phyloP scores from a whole-genome alignment of 2,113 vertebrate genomes.

The Cyrtonyx montezumae region DNA sequence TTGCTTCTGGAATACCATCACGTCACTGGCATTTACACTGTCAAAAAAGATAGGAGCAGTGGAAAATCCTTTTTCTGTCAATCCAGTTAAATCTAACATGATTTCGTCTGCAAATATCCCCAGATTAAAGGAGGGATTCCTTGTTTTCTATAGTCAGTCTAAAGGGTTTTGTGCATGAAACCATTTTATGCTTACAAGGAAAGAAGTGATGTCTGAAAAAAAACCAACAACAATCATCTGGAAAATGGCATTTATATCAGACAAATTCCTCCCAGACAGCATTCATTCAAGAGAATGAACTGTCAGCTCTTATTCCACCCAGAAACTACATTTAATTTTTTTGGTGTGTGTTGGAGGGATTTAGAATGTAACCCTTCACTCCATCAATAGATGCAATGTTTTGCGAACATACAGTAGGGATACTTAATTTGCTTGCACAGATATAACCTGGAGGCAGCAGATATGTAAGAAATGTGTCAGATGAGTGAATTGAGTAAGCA shows the following conservation, averaged over 20 bases:
- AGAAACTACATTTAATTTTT: neutral
- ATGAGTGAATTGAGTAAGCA: neutral
- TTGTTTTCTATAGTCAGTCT: neutral
- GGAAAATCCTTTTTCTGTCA: neutral
- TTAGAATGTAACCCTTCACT: neutral
- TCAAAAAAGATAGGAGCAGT: neutral
- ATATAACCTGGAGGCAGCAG: slow-evolving; percentile 36
- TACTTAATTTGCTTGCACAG: slow-evolving; percentile 22
- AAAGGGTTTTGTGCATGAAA: neutral
- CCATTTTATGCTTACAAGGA: neutral
- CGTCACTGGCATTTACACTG: neutral
- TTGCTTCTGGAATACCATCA: neutral
- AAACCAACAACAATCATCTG: neutral
- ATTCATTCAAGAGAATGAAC: neutral
- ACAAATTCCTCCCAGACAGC: slow-evolving; percentile 5
- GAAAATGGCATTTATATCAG: slow-evolving; percentile 10
- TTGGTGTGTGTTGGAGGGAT: neutral
- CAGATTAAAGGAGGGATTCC: neutral
- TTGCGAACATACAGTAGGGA: neutral
- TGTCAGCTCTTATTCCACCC: neutral
- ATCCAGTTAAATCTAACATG: neutral
- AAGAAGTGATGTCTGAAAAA: neutral
- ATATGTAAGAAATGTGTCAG: slow-evolving; percentile 1
- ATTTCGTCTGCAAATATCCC: neutral
- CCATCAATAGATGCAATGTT: neutral